Evolutionary conservation across 2,888 invertebrate genomes (phyloP), one percentile per base, ranked within the genome.

Genomic region (Phortica okadai): DNA sequence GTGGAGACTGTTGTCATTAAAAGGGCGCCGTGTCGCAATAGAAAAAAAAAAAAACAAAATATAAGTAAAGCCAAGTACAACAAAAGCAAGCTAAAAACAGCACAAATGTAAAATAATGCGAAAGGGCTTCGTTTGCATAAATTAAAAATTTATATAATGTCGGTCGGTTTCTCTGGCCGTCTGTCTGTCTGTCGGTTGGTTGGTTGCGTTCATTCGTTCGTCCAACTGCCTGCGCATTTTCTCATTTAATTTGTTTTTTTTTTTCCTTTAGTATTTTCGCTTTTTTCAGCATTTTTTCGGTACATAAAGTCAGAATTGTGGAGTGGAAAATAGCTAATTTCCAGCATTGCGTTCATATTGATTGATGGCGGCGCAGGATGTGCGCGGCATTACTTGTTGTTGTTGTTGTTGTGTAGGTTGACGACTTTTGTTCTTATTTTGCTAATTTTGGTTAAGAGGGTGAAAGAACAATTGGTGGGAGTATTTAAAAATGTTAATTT

Each of bases 111-210:
- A 88, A 86, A 86, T 87, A 87, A 87, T 87, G 86, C 88, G 87
- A 87, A 88, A 88, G 83, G 86, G 86, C 86, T 87, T 87, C 84
- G 87, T 87, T 86, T 88, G 87, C 88, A 88, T 87, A 87, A 86
- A 87, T 87, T 87, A 88, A 85, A 85, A 86, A 85, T 88, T 82
- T 88, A 88, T 86, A 82, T 86, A 86, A 86, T 82, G 86, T 80
- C 77, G 86, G 67, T 64, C 56, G 58, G 33, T 54, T 78, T 56
- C 76, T 76, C 64, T 16, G 72, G n/a, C 11, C 54, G n/a, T 66
- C n/a, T 6, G 16, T 67, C 14, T 16, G 70, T 6, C 11, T 16
- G 0, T 69, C 6, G 69, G 42, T 59, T 11, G 69, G 66, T 59
- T 42, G 72, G 10, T 42, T 56, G 77, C 25, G 62, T 56, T 56